Evolutionary conservation across 2,888 invertebrate species (phyloP), one percentile per base, ranked within the genome.

Genomic region (Pteria penguin): DNA sequence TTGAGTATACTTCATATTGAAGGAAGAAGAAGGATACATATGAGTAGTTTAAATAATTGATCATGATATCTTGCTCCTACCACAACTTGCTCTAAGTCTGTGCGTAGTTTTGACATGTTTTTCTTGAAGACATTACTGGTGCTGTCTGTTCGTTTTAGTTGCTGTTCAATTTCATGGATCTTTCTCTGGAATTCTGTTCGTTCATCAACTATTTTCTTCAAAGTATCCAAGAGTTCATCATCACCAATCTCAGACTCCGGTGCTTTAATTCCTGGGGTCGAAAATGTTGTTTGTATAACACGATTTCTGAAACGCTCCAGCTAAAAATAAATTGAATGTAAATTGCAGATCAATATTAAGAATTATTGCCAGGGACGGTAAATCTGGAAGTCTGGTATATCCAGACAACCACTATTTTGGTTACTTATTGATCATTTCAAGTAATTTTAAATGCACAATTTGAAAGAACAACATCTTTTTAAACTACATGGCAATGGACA

Each of bases 221-320:
- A 78, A 8, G 84, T 82, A 32, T 89, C 89, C 3, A 91, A 76
- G 55, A 91, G 82, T 29, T 89, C 88, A 72, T 91, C 91, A 69
- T 91, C 91, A 55, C 78, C 85, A 22, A 90, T 85, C 73, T 90
- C 90, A 4, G 84, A 87, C 57, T 90, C 89, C 2, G 91, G 91
- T 2, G 87, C 84, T 65, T 86, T 84, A 14, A 88, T 85, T 1
- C 89, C 90, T 3, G 91, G 90, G 1, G 90, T 89, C 14, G 91
- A 89, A 80, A 88, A 92, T 32, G 89, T 88, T 26, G 87, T 84
- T 81, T 91, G 91, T 8, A 91, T 80, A 1, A 92, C 88, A n/a
- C 91, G 80, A 73, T 85, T 89, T 32, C 90, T 79, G 76, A 92
- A 89, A n/a, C 91, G 80, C 75, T 91, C 91, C 80, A 87, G 72